Percentiles rank a stretch among this genome's conserved stretches.
Evolutionary conservation across 2,888 invertebrate species (phyloP).

Genomic region (Aphodius sticticus): DNA sequence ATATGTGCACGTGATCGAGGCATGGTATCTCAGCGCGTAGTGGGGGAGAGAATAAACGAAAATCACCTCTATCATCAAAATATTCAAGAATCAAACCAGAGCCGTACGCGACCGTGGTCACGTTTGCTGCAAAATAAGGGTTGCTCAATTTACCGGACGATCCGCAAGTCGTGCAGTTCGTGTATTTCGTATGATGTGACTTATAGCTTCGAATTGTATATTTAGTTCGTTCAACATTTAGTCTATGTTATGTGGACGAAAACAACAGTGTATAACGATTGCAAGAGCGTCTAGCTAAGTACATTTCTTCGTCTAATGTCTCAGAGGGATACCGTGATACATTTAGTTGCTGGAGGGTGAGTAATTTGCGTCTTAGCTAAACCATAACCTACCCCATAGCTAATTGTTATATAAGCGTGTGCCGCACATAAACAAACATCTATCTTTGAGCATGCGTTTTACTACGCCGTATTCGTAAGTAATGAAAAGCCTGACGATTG

Average conservation of each 20-base stretch:
- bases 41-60: conserved; percentile 49
- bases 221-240: conserved; percentile 17
- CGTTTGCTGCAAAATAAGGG: conserved; percentile 42
- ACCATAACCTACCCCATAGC: conserved; percentile 28
- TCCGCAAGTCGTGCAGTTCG: not conserved
- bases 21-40: conserved; percentile 49
- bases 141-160: not conserved
- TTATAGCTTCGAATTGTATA: conserved; percentile 19
- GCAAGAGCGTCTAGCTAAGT: conserved; percentile 17
- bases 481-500: not conserved
- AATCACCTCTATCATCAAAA: conserved; percentile 51
- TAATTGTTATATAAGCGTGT: conserved; percentile 9
- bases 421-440: conserved; percentile 27
- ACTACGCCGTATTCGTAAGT: conserved; percentile 8
- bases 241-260: not conserved
- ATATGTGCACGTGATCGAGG: conserved; percentile 58
- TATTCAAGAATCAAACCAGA: conserved; percentile 46
- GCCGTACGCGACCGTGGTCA: conserved; percentile 50
- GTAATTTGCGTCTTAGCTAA: conserved; percentile 55
- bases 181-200: conserved; percentile 16
- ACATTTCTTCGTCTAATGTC: conserved; percentile 63
- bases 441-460: not conserved
- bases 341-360: conserved; percentile 96
- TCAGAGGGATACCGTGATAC: conserved; percentile 89
- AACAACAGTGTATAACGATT: not conserved